These are phyloP conservation scores for Amorpha juglandis DNA, from an alignment of 2,888 invertebrate genomes.

Conservation along the genomic window DNA sequence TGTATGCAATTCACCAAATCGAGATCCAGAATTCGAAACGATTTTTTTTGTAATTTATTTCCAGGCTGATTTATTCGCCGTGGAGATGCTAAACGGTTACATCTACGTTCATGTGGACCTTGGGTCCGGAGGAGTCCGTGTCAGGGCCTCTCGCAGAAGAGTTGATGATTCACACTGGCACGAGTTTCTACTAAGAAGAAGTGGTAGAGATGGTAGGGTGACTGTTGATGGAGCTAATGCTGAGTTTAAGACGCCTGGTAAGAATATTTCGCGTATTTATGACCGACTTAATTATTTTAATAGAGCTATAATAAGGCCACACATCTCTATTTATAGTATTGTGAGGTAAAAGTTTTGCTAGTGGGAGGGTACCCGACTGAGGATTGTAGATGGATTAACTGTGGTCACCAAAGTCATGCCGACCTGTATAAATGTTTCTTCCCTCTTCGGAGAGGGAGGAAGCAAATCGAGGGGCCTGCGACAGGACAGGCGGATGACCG, in stretches of 20 bases:
- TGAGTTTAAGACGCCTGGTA: conserved; percentile 95
- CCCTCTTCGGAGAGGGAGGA: too few relatives aligned
- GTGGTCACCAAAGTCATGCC: too few relatives aligned
- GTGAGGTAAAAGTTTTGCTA: too few relatives aligned
- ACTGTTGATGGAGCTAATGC: conserved; percentile 94
- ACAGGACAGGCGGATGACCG: too few relatives aligned
- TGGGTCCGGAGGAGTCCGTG: conserved; percentile 94
- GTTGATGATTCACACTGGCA: conserved; percentile 98
- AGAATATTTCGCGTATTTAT: conserved; percentile 34
- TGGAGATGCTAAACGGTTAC: conserved; percentile 97
- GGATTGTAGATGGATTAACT: too few relatives aligned
- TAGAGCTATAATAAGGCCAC: conserved; percentile 28
- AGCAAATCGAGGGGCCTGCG: too few relatives aligned
- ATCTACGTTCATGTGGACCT: conserved; percentile 96
- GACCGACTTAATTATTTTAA: neutral
- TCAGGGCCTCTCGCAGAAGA: conserved; percentile 91
- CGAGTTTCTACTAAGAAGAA: conserved; percentile 92
- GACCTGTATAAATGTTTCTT: too few relatives aligned
- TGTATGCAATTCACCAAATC: neutral
- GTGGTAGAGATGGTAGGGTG: conserved; percentile 92
- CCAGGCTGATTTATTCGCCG: conserved; percentile 95
- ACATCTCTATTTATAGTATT: too few relatives aligned
- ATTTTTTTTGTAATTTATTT: conserved; percentile 6
- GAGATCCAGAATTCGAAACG: conserved; percentile 4
- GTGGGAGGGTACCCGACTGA: too few relatives aligned